Percentiles rank a stretch among this genome's conserved stretches.
phyloP scores from a whole-genome alignment of 1,140 invertebrate species.

The Papilio polyxenes region DNA sequence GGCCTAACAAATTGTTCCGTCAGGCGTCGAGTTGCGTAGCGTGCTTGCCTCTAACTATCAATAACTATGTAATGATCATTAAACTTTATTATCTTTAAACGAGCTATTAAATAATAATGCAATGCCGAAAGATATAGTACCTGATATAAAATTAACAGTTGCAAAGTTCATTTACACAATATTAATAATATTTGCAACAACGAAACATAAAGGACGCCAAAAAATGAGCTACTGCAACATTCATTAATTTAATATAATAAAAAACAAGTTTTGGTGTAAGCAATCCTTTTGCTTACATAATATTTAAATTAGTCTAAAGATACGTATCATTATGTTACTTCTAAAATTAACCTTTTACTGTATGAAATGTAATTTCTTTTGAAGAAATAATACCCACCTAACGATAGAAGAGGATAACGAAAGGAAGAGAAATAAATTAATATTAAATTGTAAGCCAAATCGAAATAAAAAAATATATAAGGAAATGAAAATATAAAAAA shows the following conservation, averaged over 20 bases:
- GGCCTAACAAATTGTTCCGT: conserved; percentile 71
- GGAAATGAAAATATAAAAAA: conserved; percentile 2
- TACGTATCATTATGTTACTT: no score
- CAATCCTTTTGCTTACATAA: neutral
- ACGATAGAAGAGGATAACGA: neutral
- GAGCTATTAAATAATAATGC: neutral
- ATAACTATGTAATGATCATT: conserved; percentile 54
- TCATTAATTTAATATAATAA: no score
- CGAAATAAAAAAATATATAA: conserved; percentile 33
- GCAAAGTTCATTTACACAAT: no score
- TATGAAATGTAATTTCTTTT: neutral
- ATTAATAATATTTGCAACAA: neutral
- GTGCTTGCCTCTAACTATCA: conserved; percentile 57
- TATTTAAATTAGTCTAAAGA: no score
- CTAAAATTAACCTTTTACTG: neutral
- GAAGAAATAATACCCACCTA: neutral
- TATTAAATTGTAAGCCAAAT: conserved; percentile 19
- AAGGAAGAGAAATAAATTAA: conserved; percentile 18
- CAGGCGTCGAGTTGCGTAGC: conserved; percentile 63
- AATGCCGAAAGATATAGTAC: neutral
- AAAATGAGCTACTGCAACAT: neutral
- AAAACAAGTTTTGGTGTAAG: neutral
- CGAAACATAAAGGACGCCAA: neutral
- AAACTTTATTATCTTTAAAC: neutral
- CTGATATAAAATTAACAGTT: no score